A percentile compares a stretch with the other conserved stretches of the same genome.
These are phyloP conservation scores for Oophaga pumilio DNA, from an alignment of 2,113 vertebrate genomes.

Conservation along the genomic window DNA sequence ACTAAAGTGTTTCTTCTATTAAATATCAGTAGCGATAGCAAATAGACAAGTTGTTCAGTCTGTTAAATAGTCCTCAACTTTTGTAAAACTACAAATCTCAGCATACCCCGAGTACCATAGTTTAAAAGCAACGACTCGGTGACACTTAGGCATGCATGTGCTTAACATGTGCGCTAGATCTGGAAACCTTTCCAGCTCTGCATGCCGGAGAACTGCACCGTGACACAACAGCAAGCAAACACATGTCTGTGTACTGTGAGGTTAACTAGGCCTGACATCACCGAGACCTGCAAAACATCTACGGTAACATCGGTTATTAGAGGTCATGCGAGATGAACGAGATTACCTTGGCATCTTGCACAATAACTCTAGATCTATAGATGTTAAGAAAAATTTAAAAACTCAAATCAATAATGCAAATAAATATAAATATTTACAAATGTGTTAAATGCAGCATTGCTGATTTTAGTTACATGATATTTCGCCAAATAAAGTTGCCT, in stretches of 20 bases:
- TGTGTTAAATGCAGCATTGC: no score
- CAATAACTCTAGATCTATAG: background rate
- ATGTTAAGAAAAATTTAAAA: background rate
- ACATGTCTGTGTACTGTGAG: background rate
- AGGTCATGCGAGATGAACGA: background rate
- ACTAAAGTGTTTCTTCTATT: no score
- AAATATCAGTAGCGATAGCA: no score
- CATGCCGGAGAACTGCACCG: background rate
- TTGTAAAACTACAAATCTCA: no score
- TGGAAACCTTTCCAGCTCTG: background rate
- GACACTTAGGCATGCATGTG: background rate
- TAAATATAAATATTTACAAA: no score
- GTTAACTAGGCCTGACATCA: background rate
- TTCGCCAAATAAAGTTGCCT: no score
- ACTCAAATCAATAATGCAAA: background rate
- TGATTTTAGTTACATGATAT: no score
- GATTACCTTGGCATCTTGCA: background rate
- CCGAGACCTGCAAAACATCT: background rate
- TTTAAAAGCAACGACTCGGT: no score
- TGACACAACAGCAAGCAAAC: slow-evolving; percentile 6
- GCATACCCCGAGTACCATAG: no score
- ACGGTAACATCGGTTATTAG: background rate
- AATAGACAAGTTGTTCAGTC: no score
- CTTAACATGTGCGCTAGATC: background rate
- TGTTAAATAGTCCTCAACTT: no score